These are phyloP conservation scores for Agonum fuliginosum DNA, from an alignment of 2,888 invertebrate species.

Conservation along the genomic window DNA sequence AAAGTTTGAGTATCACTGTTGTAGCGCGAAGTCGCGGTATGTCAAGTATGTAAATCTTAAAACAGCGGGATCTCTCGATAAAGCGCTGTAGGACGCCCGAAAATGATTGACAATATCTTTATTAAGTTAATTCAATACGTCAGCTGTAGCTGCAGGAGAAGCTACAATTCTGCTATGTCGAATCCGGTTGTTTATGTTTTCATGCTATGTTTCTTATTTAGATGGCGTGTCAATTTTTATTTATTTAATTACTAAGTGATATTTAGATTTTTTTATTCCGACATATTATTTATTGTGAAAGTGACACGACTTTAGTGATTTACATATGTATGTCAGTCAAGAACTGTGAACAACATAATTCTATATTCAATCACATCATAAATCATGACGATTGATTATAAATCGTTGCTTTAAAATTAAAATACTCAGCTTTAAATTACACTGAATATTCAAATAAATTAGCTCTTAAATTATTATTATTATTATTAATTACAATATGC, in stretches of 20 bases:
- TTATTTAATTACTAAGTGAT: conserved; percentile 10
- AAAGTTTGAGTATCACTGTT: conserved; percentile 25
- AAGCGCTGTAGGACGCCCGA: conserved; percentile 42
- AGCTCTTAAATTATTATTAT: too few species aligned
- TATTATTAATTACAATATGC: too few species aligned
- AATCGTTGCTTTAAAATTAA: too few species aligned
- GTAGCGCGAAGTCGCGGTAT: not conserved
- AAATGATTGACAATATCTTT: conserved; percentile 56
- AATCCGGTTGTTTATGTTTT: not conserved
- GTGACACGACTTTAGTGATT: not conserved
- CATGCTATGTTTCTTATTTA: conserved; percentile 1
- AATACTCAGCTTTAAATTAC: too few species aligned
- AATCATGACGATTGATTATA: too few species aligned
- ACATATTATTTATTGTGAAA: too few species aligned
- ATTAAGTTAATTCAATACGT: conserved; percentile 51
- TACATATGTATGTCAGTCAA: too few species aligned
- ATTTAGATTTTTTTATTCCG: too few species aligned
- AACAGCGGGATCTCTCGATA: conserved; percentile 37
- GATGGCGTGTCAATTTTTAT: conserved; percentile 17
- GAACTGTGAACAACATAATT: too few species aligned
- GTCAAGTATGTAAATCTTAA: conserved; percentile 28
- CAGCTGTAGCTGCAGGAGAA: not conserved
- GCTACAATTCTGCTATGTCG: not conserved
- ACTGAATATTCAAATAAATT: too few species aligned
- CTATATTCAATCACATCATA: too few species aligned